Evolutionary conservation across 2,797 vertebrate species (phyloP).

Genomic region (Gadopsis bispinosus): DNA sequence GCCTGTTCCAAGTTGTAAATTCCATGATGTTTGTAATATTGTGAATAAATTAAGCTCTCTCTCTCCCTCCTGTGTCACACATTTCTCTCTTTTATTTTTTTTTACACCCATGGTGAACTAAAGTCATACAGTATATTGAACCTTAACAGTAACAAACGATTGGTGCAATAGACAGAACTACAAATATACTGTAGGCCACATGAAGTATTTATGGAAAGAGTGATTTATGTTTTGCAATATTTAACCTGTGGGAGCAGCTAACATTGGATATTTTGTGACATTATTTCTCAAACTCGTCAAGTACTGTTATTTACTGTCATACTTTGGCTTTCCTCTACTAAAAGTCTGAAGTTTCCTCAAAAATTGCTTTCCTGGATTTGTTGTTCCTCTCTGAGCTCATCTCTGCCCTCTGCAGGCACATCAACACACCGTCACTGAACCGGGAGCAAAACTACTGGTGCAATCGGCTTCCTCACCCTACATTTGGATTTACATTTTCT

Average conservation of each 20-base stretch:
- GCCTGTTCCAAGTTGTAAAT: constrained; percentile 76
- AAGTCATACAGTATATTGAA: neutral
- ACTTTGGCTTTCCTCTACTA: neutral
- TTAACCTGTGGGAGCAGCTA: neutral
- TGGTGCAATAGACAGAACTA: neutral
- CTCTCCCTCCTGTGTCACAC: constrained; percentile 28
- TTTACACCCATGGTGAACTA: neutral
- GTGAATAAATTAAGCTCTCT: constrained; percentile 84
- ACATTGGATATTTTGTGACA: neutral
- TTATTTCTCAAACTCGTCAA: neutral
- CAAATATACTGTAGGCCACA: neutral
- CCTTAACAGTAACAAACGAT: neutral
- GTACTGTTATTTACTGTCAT: neutral
- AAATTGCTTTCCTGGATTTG: neutral
- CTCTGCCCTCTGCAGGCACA: constrained; percentile 70
- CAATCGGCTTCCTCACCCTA: too few species aligned
- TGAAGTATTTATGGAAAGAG: constrained; percentile 19
- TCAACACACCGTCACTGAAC: neutral
- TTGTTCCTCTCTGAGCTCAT: constrained; percentile 38
- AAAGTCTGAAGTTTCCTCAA: neutral
- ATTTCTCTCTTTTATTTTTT: neutral
- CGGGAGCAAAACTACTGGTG: neutral
- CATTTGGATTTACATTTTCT: neutral
- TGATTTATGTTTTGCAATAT: neutral
- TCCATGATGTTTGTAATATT: constrained; percentile 77